Conservation (phyloP, 2,797 vertebrate genomes). For the Balearica regulorum region DNA sequence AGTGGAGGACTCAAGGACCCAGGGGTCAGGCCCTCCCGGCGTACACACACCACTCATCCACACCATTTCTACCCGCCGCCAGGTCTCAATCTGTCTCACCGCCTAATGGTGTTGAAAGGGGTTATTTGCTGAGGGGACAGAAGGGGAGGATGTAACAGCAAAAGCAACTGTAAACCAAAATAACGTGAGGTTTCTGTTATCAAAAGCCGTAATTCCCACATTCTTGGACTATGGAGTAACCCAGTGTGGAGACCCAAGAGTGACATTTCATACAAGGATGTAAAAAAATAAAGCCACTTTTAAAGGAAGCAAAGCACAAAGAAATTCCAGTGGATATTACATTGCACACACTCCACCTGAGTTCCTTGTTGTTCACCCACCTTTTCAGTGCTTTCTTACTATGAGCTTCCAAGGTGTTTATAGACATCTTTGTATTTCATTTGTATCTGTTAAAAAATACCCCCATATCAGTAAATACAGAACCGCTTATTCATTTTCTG, state of each 20-base stretch:
- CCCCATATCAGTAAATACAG: not conserved
- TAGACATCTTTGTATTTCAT: not conserved
- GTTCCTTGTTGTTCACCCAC: not conserved
- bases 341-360: not conserved
- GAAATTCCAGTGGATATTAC: not conserved
- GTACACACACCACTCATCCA: not conserved
- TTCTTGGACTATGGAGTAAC: not conserved
- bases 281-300: not conserved
- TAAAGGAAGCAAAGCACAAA: not conserved
- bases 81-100: not conserved
- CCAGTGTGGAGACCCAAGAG: not conserved
- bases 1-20: not conserved
- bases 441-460: not conserved
- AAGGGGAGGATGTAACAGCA: not conserved
- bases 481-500: slow-evolving; percentile 50
- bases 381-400: not conserved
- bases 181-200: not conserved
- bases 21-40: not conserved
- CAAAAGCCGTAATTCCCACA: not conserved
- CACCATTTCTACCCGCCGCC: not conserved
- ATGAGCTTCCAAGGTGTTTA: not conserved
- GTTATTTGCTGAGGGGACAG: not conserved
- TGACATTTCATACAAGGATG: not conserved
- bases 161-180: not conserved
- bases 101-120: rapidly evolving